Conservation (phyloP, 2,888 invertebrate species). For the Cerceris rybyensis region DNA sequence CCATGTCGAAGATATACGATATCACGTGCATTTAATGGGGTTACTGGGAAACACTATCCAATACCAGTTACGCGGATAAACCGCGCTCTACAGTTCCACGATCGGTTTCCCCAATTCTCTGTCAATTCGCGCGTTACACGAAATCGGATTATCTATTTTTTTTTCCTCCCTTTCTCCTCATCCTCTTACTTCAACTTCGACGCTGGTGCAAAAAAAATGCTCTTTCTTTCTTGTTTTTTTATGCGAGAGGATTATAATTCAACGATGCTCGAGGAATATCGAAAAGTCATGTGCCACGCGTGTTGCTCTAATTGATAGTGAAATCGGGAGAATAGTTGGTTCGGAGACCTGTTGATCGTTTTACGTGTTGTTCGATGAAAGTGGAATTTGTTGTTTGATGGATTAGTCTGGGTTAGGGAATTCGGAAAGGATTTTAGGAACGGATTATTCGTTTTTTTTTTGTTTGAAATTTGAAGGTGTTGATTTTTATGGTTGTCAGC, state of each 20-base stretch:
- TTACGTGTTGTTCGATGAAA: not conserved
- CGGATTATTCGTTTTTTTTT: no score
- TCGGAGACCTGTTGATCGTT: slow-evolving; percentile 39
- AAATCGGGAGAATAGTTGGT: not conserved
- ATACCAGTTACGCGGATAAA: slow-evolving; percentile 66
- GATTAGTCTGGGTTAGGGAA: no score
- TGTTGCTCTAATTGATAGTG: not conserved
- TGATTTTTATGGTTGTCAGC: not conserved
- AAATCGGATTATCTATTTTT: not conserved
- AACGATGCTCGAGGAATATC: no score
- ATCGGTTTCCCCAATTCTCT: slow-evolving; percentile 3
- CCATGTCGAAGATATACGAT: slow-evolving; percentile 58
- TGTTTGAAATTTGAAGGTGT: no score
- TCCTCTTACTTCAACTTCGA: no score
- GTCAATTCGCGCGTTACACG: slow-evolving; percentile 8
- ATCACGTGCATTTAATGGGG: slow-evolving; percentile 60
- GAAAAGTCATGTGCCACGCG: not conserved
- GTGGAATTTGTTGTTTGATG: no score
- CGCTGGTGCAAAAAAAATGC: no score
- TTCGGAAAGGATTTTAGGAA: no score
- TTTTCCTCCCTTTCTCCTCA: not conserved
- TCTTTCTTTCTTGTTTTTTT: no score
- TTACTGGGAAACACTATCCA: slow-evolving; percentile 61
- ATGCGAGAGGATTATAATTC: no score
- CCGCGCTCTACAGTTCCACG: slow-evolving; percentile 35